These are phyloP conservation scores for Drosophila dives DNA, from an alignment of 2,888 invertebrate species.

Conservation along the genomic window DNA sequence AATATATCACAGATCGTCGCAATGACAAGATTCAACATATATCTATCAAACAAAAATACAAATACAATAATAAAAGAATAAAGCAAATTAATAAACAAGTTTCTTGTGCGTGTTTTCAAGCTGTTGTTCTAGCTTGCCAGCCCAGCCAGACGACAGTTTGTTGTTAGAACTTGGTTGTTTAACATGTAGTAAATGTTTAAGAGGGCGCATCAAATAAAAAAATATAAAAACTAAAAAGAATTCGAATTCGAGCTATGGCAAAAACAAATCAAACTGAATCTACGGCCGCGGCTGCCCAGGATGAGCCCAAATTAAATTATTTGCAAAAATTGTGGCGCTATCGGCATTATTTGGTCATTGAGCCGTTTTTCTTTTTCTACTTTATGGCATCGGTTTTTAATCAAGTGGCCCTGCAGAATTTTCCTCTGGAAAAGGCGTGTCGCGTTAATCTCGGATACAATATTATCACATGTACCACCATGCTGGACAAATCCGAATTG, in stretches of 20 bases:
- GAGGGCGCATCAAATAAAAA: constrained; percentile 19
- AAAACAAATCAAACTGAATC: constrained; percentile 44
- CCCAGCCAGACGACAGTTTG: constrained; percentile 55
- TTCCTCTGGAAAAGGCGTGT: constrained; percentile 84
- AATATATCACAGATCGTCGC: constrained; percentile 48
- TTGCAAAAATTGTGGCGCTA: constrained; percentile 82
- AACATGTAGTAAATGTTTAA: constrained; percentile 38
- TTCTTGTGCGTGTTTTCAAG: constrained; percentile 70
- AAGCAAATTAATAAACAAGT: constrained; percentile 71
- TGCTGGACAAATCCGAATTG: constrained; percentile 81
- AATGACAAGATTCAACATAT: constrained; percentile 54
- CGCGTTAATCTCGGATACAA: constrained; percentile 83
- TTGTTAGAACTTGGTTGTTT: constrained; percentile 71
- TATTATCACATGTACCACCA: constrained; percentile 78
- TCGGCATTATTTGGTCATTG: constrained; percentile 82
- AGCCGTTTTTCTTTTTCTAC: constrained; percentile 84
- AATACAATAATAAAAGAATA: constrained; percentile 38
- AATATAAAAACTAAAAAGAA: constrained; percentile 5
- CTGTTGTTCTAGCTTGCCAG: constrained; percentile 30
- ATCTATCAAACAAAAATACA: constrained; percentile 46
- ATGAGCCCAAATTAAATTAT: constrained; percentile 70
- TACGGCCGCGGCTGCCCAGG: constrained; percentile 19
- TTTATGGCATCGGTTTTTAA: constrained; percentile 82
- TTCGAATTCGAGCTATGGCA: constrained; percentile 35
- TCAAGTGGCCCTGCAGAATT: constrained; percentile 82